Evolutionary conservation across 2,797 vertebrate genomes (phyloP), one percentile per base, ranked within the genome.

Genomic region (Furcifer pardalis): DNA sequence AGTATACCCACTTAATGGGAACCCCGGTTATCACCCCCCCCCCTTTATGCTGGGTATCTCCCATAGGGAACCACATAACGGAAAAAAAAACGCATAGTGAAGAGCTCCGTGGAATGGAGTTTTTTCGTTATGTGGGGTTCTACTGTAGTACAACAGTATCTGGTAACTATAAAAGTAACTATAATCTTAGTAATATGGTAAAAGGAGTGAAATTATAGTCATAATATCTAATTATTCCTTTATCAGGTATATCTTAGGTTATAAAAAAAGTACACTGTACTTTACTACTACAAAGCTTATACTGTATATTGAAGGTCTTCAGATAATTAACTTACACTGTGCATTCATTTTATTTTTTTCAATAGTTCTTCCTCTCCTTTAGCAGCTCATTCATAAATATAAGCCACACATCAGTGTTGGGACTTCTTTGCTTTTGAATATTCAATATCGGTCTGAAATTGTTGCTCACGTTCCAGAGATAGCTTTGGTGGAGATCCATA

Each of bases 331-430:
- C 32, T 44, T 44, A 65, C 35, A 17, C 25, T 66, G 56, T 84
- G 68, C 37, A 52, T 19, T 81, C 25, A 66, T 59, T 77, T 52
- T 56, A 56, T 15, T 63, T 77, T 77, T 30, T 1, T 82, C 78
- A 17, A 80, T 15, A 63, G n/a, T 52, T 85, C 32, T 49, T 1
- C 75, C 77, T 13, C 40, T 68, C 76, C 5, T 25, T 82, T 60
- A 90, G 69, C 65, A 65, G 63, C 88, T 84, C 75, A 2, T 56
- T 81, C 73, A 0, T 77, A 85, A 88, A 78, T 89, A 84, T 35
- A 89, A 91, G 88, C 85, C 88, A 90, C 73, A 81, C 62, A 12
- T 86, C 84, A 60, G 46, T 4, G 23, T 42, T 60, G 7, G 30
- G 63, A 4, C 79, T 49, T 35, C 63, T 65, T 17, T 73, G 84